A percentile compares a stretch with the other conserved stretches of the same genome.
These are phyloP conservation scores for Penaeus chinensis DNA, from an alignment of 1,140 invertebrate species.

Conservation along the genomic window DNA sequence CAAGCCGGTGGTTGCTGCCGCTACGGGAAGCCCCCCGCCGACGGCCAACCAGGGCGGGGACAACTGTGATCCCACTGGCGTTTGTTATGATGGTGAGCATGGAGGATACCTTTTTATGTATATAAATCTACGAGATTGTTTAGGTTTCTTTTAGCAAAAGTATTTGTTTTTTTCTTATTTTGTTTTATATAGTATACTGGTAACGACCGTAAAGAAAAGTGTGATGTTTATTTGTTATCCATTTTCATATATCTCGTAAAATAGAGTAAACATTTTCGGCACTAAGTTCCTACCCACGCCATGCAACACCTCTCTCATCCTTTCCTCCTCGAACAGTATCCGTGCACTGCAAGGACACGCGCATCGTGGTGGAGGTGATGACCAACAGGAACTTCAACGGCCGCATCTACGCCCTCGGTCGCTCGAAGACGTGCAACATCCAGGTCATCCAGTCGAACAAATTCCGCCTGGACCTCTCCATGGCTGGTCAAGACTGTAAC, in stretches of 20 bases:
- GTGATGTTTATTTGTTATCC: too few relatives aligned
- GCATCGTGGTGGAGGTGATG: conserved; percentile 90
- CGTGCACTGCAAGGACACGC: conserved; percentile 93
- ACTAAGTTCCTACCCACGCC: background rate
- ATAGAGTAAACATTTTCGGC: background rate
- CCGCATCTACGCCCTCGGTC: conserved; percentile 90
- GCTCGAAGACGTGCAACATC: conserved; percentile 94
- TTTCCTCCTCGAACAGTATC: conserved; percentile 75
- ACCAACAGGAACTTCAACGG: conserved; percentile 95
- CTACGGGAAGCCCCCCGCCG: conserved; percentile 28
- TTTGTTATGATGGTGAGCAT: conserved; percentile 87
- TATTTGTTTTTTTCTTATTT: too few relatives aligned
- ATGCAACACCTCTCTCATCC: background rate
- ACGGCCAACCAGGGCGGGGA: conserved; percentile 72
- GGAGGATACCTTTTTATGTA: background rate
- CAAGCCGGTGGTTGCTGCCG: background rate
- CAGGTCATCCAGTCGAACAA: conserved; percentile 92
- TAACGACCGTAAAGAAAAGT: too few relatives aligned
- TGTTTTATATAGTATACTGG: too few relatives aligned
- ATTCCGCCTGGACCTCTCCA: conserved; percentile 90
- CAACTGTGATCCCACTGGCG: conserved; percentile 93
- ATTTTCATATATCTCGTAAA: too few relatives aligned
- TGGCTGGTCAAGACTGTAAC: conserved; percentile 94
- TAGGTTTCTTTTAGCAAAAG: too few relatives aligned
- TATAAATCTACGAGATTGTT: background rate